Evolutionary conservation across 1,140 invertebrate genomes (phyloP).

Genomic region (Cydia pomonella): DNA sequence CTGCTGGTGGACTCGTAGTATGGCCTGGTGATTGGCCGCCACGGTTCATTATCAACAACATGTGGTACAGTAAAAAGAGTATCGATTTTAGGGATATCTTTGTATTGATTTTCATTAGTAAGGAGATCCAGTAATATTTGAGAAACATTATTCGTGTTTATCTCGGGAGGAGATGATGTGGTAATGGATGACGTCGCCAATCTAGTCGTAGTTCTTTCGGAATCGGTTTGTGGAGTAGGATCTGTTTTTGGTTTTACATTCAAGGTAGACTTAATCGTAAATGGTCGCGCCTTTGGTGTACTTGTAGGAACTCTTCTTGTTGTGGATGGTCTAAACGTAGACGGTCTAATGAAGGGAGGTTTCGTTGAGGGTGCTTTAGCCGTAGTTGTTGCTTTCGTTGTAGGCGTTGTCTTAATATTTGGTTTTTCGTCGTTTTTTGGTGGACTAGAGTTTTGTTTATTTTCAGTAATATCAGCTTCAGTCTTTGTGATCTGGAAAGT

Average conservation of each 20-base stretch:
- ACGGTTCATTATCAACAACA: constrained; percentile 80
- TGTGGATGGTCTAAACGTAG: constrained; percentile 67
- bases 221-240: constrained; percentile 65
- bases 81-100: constrained; percentile 79
- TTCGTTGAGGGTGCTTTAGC: constrained; percentile 45
- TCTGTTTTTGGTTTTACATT: constrained; percentile 70
- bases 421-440: constrained; percentile 64
- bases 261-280: constrained; percentile 76
- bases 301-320: constrained; percentile 55
- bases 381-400: constrained; percentile 60
- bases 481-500: constrained; percentile 84
- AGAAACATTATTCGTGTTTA: constrained; percentile 70
- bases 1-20: constrained; percentile 70
- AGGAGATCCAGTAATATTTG: constrained; percentile 68
- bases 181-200: constrained; percentile 47
- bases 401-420: constrained; percentile 63
- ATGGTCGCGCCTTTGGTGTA: constrained; percentile 60
- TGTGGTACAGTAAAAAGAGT: constrained; percentile 77
- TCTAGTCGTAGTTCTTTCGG: constrained; percentile 72
- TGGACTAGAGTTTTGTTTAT: constrained; percentile 74
- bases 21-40: constrained; percentile 80
- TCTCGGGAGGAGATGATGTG: constrained; percentile 50
- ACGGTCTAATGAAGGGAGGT: constrained; percentile 55
- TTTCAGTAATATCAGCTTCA: constrained; percentile 83
- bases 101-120: constrained; percentile 73